phyloP scores from a whole-genome alignment of 2,888 invertebrate genomes.

The Cecidostiba fungosa region DNA sequence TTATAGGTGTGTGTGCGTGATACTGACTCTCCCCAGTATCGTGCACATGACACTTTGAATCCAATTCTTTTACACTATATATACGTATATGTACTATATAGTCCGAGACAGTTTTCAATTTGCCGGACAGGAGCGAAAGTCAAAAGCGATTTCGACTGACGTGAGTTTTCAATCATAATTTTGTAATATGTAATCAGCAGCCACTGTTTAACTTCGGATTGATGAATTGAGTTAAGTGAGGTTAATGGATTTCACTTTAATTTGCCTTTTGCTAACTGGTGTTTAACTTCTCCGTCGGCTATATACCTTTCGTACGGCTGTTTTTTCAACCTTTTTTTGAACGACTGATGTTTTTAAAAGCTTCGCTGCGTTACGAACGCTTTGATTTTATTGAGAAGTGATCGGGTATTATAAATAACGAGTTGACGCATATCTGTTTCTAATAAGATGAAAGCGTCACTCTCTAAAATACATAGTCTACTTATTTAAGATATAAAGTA shows the following conservation, averaged over 20 bases:
- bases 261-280: slow-evolving; percentile 15
- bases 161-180: slow-evolving; percentile 32
- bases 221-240: slow-evolving; percentile 22
- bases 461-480: too few species aligned
- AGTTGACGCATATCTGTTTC: too few species aligned
- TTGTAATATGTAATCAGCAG: slow-evolving; percentile 11
- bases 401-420: too few species aligned
- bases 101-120: background rate
- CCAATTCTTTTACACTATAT: background rate
- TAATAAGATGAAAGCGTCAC: too few species aligned
- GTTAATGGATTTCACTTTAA: slow-evolving; percentile 43
- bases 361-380: background rate
- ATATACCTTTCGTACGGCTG: background rate
- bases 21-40: background rate
- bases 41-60: background rate
- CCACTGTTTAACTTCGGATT: slow-evolving; percentile 33
- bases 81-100: background rate
- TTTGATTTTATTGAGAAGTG: too few species aligned
- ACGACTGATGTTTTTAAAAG: background rate
- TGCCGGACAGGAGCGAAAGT: background rate
- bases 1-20: slow-evolving; percentile 7
- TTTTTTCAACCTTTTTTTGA: background rate
- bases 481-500: too few species aligned
- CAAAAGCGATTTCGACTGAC: background rate
- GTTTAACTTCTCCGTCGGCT: slow-evolving; percentile 9